A percentile compares a stretch with the other conserved stretches of the same genome.
Conservation (phyloP, 2,797 vertebrate genomes). For the Labroides dimidiatus region DNA sequence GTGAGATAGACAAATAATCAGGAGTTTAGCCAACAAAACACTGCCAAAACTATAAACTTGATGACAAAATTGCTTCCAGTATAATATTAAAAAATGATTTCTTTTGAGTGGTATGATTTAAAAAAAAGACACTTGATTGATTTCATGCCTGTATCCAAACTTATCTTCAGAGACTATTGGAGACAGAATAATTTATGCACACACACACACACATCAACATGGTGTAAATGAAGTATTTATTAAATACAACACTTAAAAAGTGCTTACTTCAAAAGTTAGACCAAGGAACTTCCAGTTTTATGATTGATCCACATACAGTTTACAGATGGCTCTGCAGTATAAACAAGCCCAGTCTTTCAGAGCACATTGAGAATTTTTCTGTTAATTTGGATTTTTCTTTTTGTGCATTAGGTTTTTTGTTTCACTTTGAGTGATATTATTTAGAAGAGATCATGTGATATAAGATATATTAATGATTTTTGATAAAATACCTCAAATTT, state of each 20-base stretch:
- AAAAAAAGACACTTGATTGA: neutral
- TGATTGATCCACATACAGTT: constrained; percentile 22
- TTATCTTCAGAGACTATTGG: no score
- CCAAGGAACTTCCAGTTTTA: constrained; percentile 44
- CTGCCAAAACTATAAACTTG: no score
- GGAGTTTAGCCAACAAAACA: no score
- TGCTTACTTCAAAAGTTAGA: constrained; percentile 54
- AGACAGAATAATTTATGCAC: neutral
- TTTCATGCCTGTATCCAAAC: no score
- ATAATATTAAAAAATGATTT: no score
- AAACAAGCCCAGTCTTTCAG: constrained; percentile 11
- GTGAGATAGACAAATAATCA: no score
- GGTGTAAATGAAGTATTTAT: constrained; percentile 74
- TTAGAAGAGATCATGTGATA: neutral
- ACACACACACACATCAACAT: constrained; percentile 26
- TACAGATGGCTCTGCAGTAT: constrained; percentile 17
- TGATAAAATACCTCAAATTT: neutral
- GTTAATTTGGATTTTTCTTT: neutral
- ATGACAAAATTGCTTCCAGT: no score
- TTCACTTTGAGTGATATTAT: neutral
- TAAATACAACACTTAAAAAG: constrained; percentile 70
- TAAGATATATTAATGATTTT: constrained; percentile 10
- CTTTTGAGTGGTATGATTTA: no score
- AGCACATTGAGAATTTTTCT: constrained; percentile 9
- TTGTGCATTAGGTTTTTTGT: neutral